Evolutionary conservation across 2,888 invertebrate genomes (phyloP).

Genomic region (Hemaris fuciformis): DNA sequence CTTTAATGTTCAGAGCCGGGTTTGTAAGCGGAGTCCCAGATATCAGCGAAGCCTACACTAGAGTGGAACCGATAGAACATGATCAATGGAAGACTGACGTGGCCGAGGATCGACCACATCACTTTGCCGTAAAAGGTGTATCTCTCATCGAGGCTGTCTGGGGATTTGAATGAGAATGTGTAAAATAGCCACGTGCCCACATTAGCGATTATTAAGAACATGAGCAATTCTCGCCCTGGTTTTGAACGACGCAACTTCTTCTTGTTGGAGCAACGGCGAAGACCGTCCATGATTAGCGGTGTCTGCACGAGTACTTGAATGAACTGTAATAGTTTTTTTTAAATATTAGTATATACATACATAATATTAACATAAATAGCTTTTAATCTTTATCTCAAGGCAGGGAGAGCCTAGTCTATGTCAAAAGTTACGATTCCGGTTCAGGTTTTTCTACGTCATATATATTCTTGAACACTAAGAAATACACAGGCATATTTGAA

Average conservation of each 20-base stretch:
- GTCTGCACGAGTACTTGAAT: slow-evolving; percentile 88
- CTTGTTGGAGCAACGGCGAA: slow-evolving; percentile 87
- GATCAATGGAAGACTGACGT: slow-evolving; percentile 86
- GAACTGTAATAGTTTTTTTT: too few relatives aligned
- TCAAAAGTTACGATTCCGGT: too few relatives aligned
- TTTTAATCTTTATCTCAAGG: too few relatives aligned
- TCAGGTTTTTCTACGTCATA: not conserved
- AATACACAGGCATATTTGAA: too few relatives aligned
- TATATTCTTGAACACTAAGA: too few relatives aligned
- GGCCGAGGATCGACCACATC: slow-evolving; percentile 87
- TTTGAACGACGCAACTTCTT: slow-evolving; percentile 83
- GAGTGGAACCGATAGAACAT: slow-evolving; percentile 91
- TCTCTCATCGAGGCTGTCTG: slow-evolving; percentile 76
- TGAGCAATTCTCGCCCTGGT: slow-evolving; percentile 88
- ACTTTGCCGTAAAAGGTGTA: slow-evolving; percentile 86
- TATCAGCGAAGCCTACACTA: slow-evolving; percentile 89
- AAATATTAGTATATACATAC: too few relatives aligned
- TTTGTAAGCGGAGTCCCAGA: slow-evolving; percentile 89
- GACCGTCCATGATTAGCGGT: slow-evolving; percentile 86
- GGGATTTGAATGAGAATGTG: slow-evolving; percentile 84
- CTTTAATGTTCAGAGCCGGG: slow-evolving; percentile 72
- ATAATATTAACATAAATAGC: too few relatives aligned
- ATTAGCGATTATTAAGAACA: slow-evolving; percentile 88
- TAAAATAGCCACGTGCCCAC: slow-evolving; percentile 89
- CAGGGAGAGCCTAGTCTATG: too few relatives aligned